A percentile compares a stretch with the other conserved stretches of the same genome.
phyloP scores from a whole-genome alignment of 2,797 vertebrate genomes.

The Antennarius maculatus region DNA sequence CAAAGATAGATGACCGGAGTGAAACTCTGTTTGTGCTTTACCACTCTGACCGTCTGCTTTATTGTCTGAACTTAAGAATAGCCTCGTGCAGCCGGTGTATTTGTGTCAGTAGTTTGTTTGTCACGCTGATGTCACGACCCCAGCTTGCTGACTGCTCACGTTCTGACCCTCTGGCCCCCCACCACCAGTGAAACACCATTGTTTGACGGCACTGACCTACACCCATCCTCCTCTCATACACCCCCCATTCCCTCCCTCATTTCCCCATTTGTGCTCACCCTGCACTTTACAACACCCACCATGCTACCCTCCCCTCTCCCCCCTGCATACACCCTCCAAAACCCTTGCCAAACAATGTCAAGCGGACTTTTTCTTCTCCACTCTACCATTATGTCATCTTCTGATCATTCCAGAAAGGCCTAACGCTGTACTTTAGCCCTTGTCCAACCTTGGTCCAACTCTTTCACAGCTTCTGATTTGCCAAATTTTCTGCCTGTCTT shows the following conservation, averaged over 20 bases:
- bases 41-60: constrained; percentile 52
- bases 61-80: constrained; percentile 83
- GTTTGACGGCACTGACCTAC: constrained; percentile 82
- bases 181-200: constrained; percentile 61
- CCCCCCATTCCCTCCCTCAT: constrained; percentile 40
- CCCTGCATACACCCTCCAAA: constrained; percentile 44
- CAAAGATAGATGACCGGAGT: constrained; percentile 16
- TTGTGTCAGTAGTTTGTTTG: constrained; percentile 82
- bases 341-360: constrained; percentile 91
- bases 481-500: constrained; percentile 27
- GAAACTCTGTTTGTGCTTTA: constrained; percentile 39
- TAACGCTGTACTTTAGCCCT: constrained; percentile 68
- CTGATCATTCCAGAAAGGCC: constrained; percentile 90
- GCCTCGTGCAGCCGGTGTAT: constrained; percentile 66
- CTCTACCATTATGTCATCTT: constrained; percentile 91
- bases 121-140: constrained; percentile 81
- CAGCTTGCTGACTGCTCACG: constrained; percentile 86
- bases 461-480: constrained; percentile 28
- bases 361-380: constrained; percentile 90
- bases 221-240: constrained; percentile 78
- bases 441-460: constrained; percentile 39
- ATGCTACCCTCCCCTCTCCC: constrained; percentile 23
- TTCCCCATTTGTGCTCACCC: constrained; percentile 76
- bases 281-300: constrained; percentile 73
- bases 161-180: constrained; percentile 73